Conservation (phyloP, 2,113 vertebrate species). For the Narcine bancroftii region DNA sequence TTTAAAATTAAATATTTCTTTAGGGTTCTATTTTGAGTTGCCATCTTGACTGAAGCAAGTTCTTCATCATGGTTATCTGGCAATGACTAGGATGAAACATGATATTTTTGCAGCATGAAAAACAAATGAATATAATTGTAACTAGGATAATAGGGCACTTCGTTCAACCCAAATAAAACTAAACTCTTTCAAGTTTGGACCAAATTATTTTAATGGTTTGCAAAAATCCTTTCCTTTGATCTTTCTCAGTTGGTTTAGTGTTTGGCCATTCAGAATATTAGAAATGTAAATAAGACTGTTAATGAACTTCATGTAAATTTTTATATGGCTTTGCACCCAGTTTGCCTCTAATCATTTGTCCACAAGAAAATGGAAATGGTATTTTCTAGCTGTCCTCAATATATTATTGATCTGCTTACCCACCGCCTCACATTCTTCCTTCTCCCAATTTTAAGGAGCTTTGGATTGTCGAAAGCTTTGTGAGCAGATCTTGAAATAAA, state of each 20-base stretch:
- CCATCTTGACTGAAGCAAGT: background rate
- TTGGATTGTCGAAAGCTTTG: background rate
- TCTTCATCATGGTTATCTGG: background rate
- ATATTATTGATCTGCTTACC: no score
- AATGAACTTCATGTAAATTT: background rate
- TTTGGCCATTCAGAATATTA: background rate
- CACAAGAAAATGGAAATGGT: background rate
- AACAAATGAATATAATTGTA: background rate
- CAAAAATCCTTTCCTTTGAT: background rate
- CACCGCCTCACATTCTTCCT: background rate
- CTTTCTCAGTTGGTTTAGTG: background rate
- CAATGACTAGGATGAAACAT: background rate
- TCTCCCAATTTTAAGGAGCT: background rate
- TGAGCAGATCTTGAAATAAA: constrained; percentile 7
- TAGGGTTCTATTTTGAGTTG: background rate
- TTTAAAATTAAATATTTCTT: background rate
- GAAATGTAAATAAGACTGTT: background rate
- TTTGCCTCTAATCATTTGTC: background rate
- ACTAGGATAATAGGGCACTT: background rate
- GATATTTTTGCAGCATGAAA: background rate
- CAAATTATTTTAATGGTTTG: background rate
- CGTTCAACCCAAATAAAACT: background rate
- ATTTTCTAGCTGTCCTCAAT: background rate
- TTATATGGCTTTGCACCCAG: background rate
- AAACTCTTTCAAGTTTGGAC: background rate